These are phyloP conservation scores for Pycnomerus fuliginosus DNA, from an alignment of 2,888 invertebrate genomes.

Conservation along the genomic window DNA sequence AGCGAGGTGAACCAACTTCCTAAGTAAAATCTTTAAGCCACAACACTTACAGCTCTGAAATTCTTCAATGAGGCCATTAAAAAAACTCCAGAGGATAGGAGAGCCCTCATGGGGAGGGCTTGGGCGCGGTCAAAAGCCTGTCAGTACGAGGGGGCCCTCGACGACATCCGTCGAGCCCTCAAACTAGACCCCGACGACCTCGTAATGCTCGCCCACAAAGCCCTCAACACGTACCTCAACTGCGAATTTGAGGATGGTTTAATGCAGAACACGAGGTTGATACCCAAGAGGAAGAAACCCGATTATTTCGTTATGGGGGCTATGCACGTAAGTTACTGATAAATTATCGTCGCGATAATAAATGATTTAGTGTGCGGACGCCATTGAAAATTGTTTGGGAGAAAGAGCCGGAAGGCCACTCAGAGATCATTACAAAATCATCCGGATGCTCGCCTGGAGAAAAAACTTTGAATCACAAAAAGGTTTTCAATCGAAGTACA, in stretches of 20 bases:
- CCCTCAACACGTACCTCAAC: constrained; percentile 44
- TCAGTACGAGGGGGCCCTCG: constrained; percentile 57
- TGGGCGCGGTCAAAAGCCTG: constrained; percentile 58
- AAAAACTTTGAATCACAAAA: constrained; percentile 40
- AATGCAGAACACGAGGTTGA: constrained; percentile 41
- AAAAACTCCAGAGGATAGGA: constrained; percentile 52
- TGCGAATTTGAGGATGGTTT: constrained; percentile 50
- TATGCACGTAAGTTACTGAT: constrained; percentile 44
- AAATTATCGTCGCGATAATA: background rate
- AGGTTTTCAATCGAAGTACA: constrained; percentile 38
- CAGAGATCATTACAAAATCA: constrained; percentile 49
- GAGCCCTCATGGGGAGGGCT: constrained; percentile 58
- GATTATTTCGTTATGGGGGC: constrained; percentile 49
- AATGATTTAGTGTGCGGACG: constrained; percentile 45
- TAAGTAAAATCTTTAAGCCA: no score
- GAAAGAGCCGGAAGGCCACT: constrained; percentile 47
- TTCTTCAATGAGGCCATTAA: constrained; percentile 44
- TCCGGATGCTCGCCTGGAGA: constrained; percentile 49
- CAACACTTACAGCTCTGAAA: constrained; percentile 36
- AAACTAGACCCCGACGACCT: constrained; percentile 42
- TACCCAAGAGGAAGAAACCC: constrained; percentile 46
- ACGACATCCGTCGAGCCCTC: constrained; percentile 55
- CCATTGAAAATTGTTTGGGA: constrained; percentile 50
- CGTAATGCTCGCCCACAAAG: constrained; percentile 43
- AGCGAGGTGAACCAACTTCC: constrained; percentile 33